Evolutionary conservation across 2,888 invertebrate species (phyloP).

Genomic region (Lamproptera curius): DNA sequence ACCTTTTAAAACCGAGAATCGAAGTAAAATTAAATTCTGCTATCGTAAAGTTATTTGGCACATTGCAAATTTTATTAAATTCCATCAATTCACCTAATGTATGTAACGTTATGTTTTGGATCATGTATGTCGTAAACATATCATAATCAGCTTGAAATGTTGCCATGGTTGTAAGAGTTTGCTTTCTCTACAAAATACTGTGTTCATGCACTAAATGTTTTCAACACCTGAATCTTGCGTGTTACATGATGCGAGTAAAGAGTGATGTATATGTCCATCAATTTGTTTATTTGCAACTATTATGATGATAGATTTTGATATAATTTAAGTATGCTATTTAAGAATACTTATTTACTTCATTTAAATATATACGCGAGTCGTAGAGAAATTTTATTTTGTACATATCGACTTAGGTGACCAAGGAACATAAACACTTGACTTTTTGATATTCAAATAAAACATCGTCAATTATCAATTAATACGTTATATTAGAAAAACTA

Average conservation of each 20-base stretch:
- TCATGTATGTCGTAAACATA: background rate
- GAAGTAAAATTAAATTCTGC: too few relatives aligned
- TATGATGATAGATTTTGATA: too few relatives aligned
- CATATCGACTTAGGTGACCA: too few relatives aligned
- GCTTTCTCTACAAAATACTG: slow-evolving; percentile 47
- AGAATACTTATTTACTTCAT: too few relatives aligned
- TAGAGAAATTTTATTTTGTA: too few relatives aligned
- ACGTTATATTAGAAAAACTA: too few relatives aligned
- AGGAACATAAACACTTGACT: too few relatives aligned
- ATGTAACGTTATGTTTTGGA: background rate
- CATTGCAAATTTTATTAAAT: background rate
- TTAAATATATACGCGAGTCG: too few relatives aligned
- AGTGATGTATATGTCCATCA: background rate
- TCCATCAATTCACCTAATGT: background rate
- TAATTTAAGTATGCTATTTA: too few relatives aligned
- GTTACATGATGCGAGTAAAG: slow-evolving; percentile 25
- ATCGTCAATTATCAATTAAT: too few relatives aligned
- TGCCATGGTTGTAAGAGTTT: slow-evolving; percentile 29
- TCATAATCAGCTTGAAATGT: slow-evolving; percentile 21
- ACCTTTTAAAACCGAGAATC: background rate
- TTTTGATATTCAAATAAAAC: too few relatives aligned
- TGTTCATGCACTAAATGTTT: slow-evolving; percentile 60
- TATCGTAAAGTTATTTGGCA: background rate
- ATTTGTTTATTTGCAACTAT: slow-evolving; percentile 1
- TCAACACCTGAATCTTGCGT: slow-evolving; percentile 42